Conservation (phyloP, 2,888 invertebrate species). For the Lissocephala sabroskyi region DNA sequence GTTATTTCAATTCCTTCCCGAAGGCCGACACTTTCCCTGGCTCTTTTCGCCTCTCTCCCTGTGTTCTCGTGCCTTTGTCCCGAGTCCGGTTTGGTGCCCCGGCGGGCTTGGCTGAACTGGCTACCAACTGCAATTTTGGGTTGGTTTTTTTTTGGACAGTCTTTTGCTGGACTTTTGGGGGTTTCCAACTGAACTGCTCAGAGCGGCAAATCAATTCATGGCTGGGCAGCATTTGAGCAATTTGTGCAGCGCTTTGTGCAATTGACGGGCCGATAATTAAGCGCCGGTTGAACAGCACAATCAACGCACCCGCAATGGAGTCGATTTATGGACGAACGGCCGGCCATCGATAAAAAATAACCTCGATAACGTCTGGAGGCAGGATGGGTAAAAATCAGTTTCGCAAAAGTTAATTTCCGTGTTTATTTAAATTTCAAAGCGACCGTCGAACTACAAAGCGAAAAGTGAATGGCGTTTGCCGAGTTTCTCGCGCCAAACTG, state of each 20-base stretch:
- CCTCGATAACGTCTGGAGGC: no score
- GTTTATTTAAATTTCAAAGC: conserved; percentile 61
- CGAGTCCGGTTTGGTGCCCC: no score
- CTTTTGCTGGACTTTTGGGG: no score
- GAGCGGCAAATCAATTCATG: conserved; percentile 49
- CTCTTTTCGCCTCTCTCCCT: no score
- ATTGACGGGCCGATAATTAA: conserved; percentile 70
- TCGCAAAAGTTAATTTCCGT: conserved; percentile 59
- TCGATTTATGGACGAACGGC: neutral
- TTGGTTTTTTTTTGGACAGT: no score
- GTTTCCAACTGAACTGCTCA: no score
- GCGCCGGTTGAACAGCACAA: conserved; percentile 31
- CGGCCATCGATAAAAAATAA: neutral
- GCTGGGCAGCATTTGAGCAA: conserved; percentile 47
- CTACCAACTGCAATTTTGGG: no score
- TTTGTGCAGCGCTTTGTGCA: conserved; percentile 66
- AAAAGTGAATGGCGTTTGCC: conserved; percentile 23
- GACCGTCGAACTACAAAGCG: conserved; percentile 24
- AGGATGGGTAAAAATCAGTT: conserved; percentile 6
- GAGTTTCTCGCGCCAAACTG: conserved; percentile 36
- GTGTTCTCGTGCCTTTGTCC: no score
- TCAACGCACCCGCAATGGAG: conserved; percentile 14
- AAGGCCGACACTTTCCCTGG: no score
- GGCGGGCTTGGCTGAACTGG: no score
- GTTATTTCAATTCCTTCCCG: no score